These are phyloP conservation scores for Trinectes maculatus DNA, from an alignment of 2,113 vertebrate genomes.

Conservation along the genomic window DNA sequence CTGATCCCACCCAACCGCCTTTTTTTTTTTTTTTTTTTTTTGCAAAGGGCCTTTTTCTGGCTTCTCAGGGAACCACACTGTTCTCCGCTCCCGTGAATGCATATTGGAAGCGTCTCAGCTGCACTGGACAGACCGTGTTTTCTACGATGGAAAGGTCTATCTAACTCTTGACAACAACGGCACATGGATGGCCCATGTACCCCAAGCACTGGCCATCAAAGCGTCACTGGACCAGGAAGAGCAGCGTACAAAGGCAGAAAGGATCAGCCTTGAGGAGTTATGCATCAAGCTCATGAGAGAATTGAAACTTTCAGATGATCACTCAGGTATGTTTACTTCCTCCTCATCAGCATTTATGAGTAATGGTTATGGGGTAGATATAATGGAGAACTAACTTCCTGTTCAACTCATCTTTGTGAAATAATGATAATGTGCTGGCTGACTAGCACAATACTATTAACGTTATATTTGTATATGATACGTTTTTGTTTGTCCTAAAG, in stretches of 20 bases:
- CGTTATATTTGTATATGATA: too few species aligned
- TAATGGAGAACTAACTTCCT: too few species aligned
- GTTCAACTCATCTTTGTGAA: too few species aligned
- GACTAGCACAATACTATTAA: too few species aligned
- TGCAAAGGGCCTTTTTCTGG: background rate
- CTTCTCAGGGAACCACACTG: slow-evolving; percentile 51
- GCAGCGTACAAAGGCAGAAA: slow-evolving; percentile 27
- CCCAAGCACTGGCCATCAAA: slow-evolving; percentile 46
- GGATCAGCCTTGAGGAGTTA: slow-evolving; percentile 45
- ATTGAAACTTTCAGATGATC: slow-evolving; percentile 45
- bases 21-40: background rate
- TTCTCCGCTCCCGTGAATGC: slow-evolving; percentile 63
- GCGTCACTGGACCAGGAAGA: slow-evolving; percentile 41
- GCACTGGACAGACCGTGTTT: slow-evolving; percentile 59
- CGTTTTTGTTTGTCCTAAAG: too few species aligned
- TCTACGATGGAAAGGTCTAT: slow-evolving; percentile 53
- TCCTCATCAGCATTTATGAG: background rate
- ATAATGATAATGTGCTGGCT: too few species aligned
- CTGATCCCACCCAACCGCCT: background rate
- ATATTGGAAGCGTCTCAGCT: slow-evolving; percentile 57
- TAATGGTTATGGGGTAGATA: background rate
- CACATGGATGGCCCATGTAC: slow-evolving; percentile 51
- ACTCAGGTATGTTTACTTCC: slow-evolving; percentile 32
- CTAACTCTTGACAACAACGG: slow-evolving; percentile 54
- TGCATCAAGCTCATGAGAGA: slow-evolving; percentile 62